Base-by-base conservation (phyloP, 2,888 invertebrate species). In the Aphodius sticticus region DNA sequence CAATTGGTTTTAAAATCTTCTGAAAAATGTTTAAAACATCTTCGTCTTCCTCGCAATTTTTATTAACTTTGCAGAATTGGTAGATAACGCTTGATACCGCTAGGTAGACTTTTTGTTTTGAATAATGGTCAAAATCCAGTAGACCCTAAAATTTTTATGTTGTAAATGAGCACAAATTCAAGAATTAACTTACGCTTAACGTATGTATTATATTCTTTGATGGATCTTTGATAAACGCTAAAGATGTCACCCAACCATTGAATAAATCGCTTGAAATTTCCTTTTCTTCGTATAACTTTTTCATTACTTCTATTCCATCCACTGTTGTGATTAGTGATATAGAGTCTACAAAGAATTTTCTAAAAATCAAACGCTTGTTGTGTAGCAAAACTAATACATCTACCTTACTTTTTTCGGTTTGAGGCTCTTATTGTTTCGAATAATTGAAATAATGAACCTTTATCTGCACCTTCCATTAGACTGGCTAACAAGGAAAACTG, bases 301-400 rank as follows among this genome's bases (percentile, higher is more conserved):
- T 81, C 83, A 84, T 84, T 6, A 82, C 81, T 77, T 81, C 82
- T 72, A 84, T 82, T 6, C 82, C 83, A 12, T 82, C 81, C 6
- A 78, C 76, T 7, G 83, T 82, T 69, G 81, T 83, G 12, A 83
- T 77, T 16, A 83, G 71, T 16, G 84, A 82, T 38, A 84, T 80
- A 9, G 83, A 84, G 76, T 84, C 84, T 14, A 84, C 71, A 70
- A 82, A 82, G 76, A 84, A 84, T 75, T 81, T 83, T 78, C 83
- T 84, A 53, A 53, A 53, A 53, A 53, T 53, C 53, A 53, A 53
- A 53, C 12, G 53, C 53, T 53, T 53, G 53, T 53, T 53, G 53
- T 53, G 53, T 53, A 53, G 12, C 53, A 53, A 53, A 9, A 53
- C 53, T 53, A 9, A 7, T 53, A 53, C 53, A 53, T 53, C 53